These are phyloP conservation scores for Diorhabda carinulata DNA, from an alignment of 1,140 invertebrate genomes.

Conservation along the genomic window DNA sequence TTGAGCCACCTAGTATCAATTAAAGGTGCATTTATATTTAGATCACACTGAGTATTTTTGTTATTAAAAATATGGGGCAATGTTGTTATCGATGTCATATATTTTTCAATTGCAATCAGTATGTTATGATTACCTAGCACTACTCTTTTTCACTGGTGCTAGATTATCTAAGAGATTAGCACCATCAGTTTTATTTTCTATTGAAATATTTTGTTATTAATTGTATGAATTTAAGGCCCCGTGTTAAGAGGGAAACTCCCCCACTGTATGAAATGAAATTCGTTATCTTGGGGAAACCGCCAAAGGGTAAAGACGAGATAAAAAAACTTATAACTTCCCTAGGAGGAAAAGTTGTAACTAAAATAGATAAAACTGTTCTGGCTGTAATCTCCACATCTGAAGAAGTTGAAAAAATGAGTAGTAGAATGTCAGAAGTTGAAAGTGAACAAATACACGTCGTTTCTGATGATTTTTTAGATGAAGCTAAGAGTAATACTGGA, in stretches of 20 bases:
- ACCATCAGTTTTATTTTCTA: not conserved
- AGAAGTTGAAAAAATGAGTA: conserved; percentile 65
- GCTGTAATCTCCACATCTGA: conserved; percentile 72
- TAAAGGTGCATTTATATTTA: no score
- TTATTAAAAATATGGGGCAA: no score
- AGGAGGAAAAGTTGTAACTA: conserved; percentile 69
- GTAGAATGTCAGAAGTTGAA: conserved; percentile 65
- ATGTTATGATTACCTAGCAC: no score
- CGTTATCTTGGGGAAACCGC: conserved; percentile 63
- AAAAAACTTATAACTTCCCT: conserved; percentile 67
- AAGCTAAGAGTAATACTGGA: conserved; percentile 55
- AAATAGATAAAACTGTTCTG: conserved; percentile 62
- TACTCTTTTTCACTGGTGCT: no score
- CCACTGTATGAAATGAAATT: conserved; percentile 79
- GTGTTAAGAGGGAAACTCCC: conserved; percentile 55
- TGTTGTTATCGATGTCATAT: conserved; percentile 7
- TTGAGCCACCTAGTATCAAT: no score
- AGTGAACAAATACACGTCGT: conserved; percentile 73
- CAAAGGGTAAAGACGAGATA: conserved; percentile 58
- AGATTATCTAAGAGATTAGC: no score
- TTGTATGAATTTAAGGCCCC: conserved; percentile 49
- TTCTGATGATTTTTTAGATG: conserved; percentile 73
- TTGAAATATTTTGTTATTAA: conserved; percentile 6
- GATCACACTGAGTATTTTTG: no score
- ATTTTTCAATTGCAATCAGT: not conserved